Base-by-base conservation (phyloP, 2,113 vertebrate species). In the Sinocyclocheilus anshuiensis region DNA sequence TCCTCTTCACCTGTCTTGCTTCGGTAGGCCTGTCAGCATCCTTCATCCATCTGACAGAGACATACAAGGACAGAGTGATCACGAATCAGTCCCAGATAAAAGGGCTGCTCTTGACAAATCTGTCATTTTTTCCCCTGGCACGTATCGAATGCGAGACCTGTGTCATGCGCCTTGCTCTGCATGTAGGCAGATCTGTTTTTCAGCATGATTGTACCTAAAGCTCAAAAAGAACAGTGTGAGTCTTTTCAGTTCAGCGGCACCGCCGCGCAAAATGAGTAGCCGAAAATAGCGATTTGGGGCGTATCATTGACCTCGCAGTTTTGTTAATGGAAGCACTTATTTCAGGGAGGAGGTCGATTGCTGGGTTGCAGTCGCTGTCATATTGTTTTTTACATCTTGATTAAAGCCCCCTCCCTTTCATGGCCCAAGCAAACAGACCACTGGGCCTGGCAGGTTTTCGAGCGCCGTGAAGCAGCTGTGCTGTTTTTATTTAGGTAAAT, bases 221-320 rank as follows among this genome's bases (percentile, higher is more conserved):
- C 13, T 53, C 33, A 65, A 24, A 79, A 69, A 48, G 48, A 81
- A 11, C n/a, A 45, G 36, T 9, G 20, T 13, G n/a, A 29, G 82
- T 72, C 48, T 12, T 72, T 26, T 42, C 22, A 36, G 36, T 61
- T 84, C 48, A 22, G 48, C 24, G 6, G 16, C 53, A 84, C 71
- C 45, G 81, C 22, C 6, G 48, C 59, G 36, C 42, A 63, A 78
- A 86, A 81, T 4, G 48, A 59, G 42, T 59, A 81, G 63, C 55
- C n/a, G 6, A 53, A 86, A 67, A 79, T 77, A 82, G 48, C 86
- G 82, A 91, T 86, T 92, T 87, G 77, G 81, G 85, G 84, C 81
- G 1, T 90, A 84, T 91, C 89, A 92, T 91, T 89, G 90, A 93
- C 92, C 94, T 94, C 90, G 48, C 80, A 75, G 88, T 85, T 89